These are phyloP conservation scores for Calosoma granatense DNA, from an alignment of 1,140 invertebrate genomes.

Conservation along the genomic window DNA sequence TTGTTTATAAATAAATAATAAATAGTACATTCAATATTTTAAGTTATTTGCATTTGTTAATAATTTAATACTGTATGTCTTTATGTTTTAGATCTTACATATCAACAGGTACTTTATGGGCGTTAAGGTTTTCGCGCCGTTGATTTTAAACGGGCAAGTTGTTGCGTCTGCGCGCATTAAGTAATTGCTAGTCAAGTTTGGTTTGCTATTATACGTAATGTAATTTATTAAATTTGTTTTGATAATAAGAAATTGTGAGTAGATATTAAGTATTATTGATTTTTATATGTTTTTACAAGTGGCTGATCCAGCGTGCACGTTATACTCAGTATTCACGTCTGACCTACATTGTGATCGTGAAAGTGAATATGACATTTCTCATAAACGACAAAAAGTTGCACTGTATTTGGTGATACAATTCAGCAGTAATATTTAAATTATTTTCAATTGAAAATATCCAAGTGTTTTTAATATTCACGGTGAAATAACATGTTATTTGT, in stretches of 20 bases:
- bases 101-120: neutral
- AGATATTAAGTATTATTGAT: neutral
- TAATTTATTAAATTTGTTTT: neutral
- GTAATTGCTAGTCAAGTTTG: neutral
- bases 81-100: neutral
- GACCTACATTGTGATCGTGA: slow-evolving; percentile 6
- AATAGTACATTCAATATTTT: too few relatives aligned
- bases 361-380: slow-evolving; percentile 2
- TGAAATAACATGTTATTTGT: too few relatives aligned
- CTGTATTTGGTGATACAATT: neutral
- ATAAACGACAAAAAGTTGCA: neutral
- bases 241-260: neutral
- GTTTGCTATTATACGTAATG: neutral
- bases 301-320: neutral
- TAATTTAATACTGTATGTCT: too few relatives aligned
- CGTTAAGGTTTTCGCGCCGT: neutral
- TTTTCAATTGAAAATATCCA: neutral
- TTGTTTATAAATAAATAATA: too few relatives aligned
- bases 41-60: too few relatives aligned
- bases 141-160: neutral
- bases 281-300: neutral
- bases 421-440: neutral
- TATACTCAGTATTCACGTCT: neutral
- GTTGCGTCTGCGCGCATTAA: neutral
- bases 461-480: neutral